A percentile compares a stretch with the other conserved stretches of the same genome.
Conservation (phyloP, 2,113 vertebrate genomes). For the Erinaceus europaeus region DNA sequence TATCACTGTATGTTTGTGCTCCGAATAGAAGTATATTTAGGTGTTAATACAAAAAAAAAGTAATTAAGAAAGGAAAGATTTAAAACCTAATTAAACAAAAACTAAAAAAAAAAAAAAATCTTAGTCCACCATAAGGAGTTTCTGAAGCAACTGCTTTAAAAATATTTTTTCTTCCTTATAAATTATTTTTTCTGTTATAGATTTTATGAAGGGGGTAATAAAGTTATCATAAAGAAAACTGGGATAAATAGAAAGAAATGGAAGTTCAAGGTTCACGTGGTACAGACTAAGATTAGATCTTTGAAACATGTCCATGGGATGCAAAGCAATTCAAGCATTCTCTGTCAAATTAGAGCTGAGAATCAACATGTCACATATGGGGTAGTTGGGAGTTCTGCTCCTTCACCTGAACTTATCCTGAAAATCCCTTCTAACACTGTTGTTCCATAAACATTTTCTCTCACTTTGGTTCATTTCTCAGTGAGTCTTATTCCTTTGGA, state of each 20-base stretch:
- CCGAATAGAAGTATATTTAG: conserved; percentile 85
- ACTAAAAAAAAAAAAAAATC: conserved; percentile 63
- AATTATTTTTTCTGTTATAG: conserved; percentile 73
- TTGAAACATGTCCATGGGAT: neutral
- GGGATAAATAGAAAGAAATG: neutral
- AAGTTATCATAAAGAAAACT: conserved; percentile 46
- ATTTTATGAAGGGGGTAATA: conserved; percentile 32
- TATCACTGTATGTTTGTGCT: conserved; percentile 87
- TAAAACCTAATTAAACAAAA: conserved; percentile 83
- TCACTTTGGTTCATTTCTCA: neutral
- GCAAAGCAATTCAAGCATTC: neutral
- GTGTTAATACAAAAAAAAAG: conserved; percentile 80
- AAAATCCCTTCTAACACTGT: neutral
- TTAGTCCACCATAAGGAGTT: conserved; percentile 63
- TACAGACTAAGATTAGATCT: neutral
- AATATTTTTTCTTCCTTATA: conserved; percentile 72
- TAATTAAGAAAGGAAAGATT: conserved; percentile 85
- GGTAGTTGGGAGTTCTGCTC: neutral
- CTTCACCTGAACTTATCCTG: neutral
- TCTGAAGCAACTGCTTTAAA: conserved; percentile 62
- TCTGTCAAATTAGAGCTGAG: neutral
- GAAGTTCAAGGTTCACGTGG: neutral
- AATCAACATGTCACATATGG: neutral
- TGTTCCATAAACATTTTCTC: neutral
- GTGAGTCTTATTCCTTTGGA: neutral